Percentiles rank a stretch among this genome's conserved stretches.
Conservation (phyloP, 2,113 vertebrate species). For the Serilophus lunatus region DNA sequence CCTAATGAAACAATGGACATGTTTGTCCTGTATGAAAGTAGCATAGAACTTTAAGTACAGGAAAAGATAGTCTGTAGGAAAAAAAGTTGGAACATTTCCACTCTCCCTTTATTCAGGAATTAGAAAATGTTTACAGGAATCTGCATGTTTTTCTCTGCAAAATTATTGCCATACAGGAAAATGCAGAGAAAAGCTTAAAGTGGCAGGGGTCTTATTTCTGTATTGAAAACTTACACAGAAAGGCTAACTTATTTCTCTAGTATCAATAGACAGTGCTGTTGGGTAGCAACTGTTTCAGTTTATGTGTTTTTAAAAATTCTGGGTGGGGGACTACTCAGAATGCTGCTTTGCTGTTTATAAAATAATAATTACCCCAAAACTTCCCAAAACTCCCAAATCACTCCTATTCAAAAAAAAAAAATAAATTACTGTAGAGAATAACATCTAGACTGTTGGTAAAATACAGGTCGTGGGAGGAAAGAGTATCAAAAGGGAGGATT, state of each 20-base stretch:
- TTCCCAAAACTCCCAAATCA: background rate
- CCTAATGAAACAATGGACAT: background rate
- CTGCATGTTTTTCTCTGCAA: background rate
- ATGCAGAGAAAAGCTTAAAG: background rate
- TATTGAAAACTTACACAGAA: background rate
- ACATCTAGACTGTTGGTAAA: background rate
- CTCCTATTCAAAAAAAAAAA: background rate
- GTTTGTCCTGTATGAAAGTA: background rate
- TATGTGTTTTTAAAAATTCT: background rate
- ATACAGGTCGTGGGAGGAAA: background rate
- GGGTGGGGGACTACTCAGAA: background rate
- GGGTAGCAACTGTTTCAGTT: background rate
- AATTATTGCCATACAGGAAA: background rate
- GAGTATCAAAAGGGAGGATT: background rate
- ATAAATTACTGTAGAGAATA: background rate
- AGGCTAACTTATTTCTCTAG: background rate
- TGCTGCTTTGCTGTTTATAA: background rate
- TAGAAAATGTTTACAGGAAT: slow-evolving; percentile 30
- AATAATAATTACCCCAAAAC: background rate
- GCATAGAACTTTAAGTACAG: background rate
- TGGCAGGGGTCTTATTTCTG: background rate
- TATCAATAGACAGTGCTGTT: background rate
- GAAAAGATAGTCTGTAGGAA: background rate
- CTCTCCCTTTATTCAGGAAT: slow-evolving; percentile 6
- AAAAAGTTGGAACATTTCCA: background rate